These are phyloP conservation scores for Homarus gammarus DNA, from an alignment of 2,888 invertebrate species.

Conservation along the genomic window DNA sequence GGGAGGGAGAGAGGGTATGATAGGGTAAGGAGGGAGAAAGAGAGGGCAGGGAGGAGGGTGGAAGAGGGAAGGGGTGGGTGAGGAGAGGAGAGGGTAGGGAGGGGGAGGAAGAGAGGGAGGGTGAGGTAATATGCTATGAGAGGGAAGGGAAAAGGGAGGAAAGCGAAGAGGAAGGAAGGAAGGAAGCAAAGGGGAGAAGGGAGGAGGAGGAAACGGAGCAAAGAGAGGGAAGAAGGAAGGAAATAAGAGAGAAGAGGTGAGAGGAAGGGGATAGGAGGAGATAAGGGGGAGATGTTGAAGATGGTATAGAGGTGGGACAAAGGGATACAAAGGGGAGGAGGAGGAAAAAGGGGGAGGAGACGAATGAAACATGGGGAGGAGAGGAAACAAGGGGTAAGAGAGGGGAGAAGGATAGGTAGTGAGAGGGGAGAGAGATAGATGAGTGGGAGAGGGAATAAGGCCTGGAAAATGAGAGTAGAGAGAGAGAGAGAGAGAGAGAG, in stretches of 20 bases:
- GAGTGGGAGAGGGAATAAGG: neutral
- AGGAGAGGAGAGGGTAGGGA: neutral
- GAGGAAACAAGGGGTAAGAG: neutral
- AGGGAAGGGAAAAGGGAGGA: neutral
- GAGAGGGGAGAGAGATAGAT: neutral
- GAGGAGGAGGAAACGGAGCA: neutral
- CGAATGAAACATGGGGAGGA: neutral
- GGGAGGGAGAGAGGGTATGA: neutral
- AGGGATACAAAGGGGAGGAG: neutral
- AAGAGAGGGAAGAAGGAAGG: slow-evolving; percentile 8
- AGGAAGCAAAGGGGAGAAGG: neutral
- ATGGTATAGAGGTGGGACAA: neutral
- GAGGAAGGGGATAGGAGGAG: neutral
- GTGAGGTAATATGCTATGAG: slow-evolving; percentile 8
- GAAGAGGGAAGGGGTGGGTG: neutral
- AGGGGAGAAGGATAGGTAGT: neutral
- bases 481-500: slow-evolving; percentile 10
- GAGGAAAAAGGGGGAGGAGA: neutral
- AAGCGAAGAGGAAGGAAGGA: neutral
- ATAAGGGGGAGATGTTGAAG: neutral
- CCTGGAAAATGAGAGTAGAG: neutral
- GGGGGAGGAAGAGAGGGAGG: neutral
- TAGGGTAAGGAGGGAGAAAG: neutral
- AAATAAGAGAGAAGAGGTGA: neutral
- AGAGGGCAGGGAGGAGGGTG: neutral